Conservation (phyloP, 2,797 vertebrate species). For the Acanthiza pusilla region DNA sequence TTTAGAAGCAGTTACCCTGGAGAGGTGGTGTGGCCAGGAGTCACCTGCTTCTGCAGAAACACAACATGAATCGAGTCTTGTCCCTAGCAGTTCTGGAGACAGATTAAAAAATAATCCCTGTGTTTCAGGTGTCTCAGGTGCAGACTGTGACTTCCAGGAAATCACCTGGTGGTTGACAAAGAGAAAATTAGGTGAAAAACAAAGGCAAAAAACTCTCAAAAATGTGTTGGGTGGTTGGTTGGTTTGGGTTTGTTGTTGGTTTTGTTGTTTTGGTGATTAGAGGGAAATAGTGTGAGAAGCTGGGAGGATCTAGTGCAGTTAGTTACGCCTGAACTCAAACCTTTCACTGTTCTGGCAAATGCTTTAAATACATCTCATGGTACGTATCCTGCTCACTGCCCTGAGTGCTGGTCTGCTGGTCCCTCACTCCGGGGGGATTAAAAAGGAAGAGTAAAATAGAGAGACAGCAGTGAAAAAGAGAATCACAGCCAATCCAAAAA, state of each 20-base stretch:
- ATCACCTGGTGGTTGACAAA: not conserved
- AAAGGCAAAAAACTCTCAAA: no score
- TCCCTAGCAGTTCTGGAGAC: not conserved
- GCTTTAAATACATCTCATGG: not conserved
- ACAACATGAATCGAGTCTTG: not conserved
- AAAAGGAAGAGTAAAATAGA: not conserved
- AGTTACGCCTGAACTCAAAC: not conserved
- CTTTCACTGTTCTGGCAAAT: not conserved
- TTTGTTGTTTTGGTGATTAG: not conserved
- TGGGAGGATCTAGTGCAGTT: not conserved
- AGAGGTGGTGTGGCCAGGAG: not conserved
- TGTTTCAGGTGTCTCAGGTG: not conserved
- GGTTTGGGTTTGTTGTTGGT: not conserved
- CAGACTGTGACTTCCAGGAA: not conserved
- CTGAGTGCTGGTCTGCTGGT: not conserved
- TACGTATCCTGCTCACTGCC: not conserved
- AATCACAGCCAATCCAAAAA: not conserved
- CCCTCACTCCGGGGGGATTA: no score
- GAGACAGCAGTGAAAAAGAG: not conserved
- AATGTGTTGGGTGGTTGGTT: rapidly evolving
- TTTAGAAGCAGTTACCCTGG: not conserved
- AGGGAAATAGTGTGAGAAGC: not conserved
- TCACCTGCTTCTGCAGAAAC: not conserved
- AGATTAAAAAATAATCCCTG: not conserved
- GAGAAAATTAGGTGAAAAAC: not conserved